Evolutionary conservation across 2,113 vertebrate species (phyloP), one percentile per base, ranked within the genome.

Genomic region (Thalassarche chlororhynchos): DNA sequence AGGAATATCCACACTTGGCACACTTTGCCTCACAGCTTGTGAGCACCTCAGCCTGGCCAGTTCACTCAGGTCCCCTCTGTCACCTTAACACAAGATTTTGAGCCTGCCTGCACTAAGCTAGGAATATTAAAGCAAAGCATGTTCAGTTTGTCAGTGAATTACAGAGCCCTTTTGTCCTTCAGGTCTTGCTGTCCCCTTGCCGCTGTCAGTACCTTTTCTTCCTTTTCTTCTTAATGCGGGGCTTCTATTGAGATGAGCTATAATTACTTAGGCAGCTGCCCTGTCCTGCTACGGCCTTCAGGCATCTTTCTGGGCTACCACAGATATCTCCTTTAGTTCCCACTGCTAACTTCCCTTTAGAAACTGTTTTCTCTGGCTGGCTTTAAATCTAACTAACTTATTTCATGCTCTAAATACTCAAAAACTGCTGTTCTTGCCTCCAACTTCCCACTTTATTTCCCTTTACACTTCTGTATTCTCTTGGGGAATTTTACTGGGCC

Each of bases 331-430:
- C 80, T 92, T 89, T 68, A 74, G 76, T 78, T 87, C 85, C 17
- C 26, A 95, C 94, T 94, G 84, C 77, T 96, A 84, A 74, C 81
- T 91, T 89, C 81, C 93, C 60, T 91, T 94, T 76, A 93, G 62
- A 96, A 95, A 88, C 52, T 87, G 69, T 84, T 95, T 97, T 70
- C 84, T 95, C 46, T 78, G 77, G 76, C 70, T 89, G 46, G 12
- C 57, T 96, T 94, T 86, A 95, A 94, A 81, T 93, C 83, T 87
- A 90, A 78, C 68, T 44, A 91, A 88, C 58, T 91, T 90, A 51
- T 93, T 93, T 96, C 94, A 92, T 97, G 75, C 77, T 94, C 88
- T 93, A 98, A 97, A 95, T 92, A 88, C 74, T 94, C 66, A 87
- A 91, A 96, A 94, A 80, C 83, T 94, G 66, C 44, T 89, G 85